Conservation (phyloP, 2,113 vertebrate genomes). For the Tonatia bakeri region DNA sequence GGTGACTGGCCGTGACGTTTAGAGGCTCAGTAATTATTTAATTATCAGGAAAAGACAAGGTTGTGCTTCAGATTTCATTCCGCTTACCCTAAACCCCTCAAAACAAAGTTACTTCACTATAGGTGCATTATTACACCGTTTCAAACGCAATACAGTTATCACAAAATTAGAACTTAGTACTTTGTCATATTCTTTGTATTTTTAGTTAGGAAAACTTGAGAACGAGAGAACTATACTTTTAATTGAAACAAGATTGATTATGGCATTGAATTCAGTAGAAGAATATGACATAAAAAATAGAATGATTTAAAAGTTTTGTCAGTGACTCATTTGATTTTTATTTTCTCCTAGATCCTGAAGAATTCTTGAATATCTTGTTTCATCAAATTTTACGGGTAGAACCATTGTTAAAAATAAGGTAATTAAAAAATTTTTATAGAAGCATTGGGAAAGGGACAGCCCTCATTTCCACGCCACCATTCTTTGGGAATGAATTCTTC, state of each 20-base stretch:
- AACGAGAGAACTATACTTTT: constrained; percentile 19
- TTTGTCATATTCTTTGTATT: background rate
- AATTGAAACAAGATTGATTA: constrained; percentile 25
- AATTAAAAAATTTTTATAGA: constrained; percentile 47
- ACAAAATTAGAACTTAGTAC: background rate
- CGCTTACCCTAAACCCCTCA: background rate
- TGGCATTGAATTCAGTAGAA: background rate
- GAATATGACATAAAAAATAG: background rate
- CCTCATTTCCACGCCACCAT: background rate
- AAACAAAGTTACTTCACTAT: background rate
- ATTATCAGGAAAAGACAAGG: background rate
- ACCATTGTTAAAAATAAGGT: constrained; percentile 96
- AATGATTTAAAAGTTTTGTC: constrained; percentile 17
- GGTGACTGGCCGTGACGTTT: background rate
- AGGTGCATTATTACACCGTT: background rate
- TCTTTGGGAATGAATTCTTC: background rate
- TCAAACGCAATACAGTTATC: background rate
- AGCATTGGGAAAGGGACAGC: background rate
- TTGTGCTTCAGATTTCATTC: background rate
- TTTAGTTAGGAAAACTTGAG: constrained; percentile 32
- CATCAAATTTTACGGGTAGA: constrained; percentile 98
- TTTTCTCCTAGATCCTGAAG: constrained; percentile 91
- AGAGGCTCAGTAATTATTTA: background rate
- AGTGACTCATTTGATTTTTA: constrained; percentile 1
- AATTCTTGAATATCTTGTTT: constrained; percentile 98